Conservation (phyloP, 2,113 vertebrate species). For the Brienomyrus longianalis region DNA sequence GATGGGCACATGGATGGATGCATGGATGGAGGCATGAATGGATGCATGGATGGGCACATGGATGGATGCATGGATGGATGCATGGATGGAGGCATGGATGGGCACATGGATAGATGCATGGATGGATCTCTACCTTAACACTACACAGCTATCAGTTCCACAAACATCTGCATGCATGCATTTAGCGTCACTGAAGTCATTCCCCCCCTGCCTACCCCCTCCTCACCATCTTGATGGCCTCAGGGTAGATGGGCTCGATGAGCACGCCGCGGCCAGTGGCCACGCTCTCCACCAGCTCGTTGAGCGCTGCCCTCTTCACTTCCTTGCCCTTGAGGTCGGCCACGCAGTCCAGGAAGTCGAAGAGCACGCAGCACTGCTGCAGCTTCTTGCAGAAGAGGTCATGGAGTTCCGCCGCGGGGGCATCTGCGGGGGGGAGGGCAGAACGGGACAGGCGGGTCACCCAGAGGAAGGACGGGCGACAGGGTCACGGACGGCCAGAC, state of each 20-base stretch:
- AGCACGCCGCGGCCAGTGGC: constrained; percentile 82
- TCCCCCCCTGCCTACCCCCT: not conserved
- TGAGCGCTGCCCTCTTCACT: constrained; percentile 83
- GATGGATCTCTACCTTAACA: not conserved
- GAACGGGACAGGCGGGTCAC: not conserved
- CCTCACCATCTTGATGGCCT: constrained; percentile 84
- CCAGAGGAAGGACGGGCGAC: not conserved
- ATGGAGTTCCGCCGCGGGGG: constrained; percentile 77
- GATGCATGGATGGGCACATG: not conserved
- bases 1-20: not conserved
- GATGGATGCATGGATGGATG: not conserved
- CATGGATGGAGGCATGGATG: not conserved
- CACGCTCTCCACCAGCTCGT: constrained; percentile 85
- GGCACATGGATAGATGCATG: not conserved
- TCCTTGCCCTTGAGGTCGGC: constrained; percentile 90
- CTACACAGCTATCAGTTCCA: not conserved
- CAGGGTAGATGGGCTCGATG: constrained; percentile 83
- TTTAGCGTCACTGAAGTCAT: not conserved
- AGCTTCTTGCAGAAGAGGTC: constrained; percentile 88
- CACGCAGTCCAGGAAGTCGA: constrained; percentile 89
- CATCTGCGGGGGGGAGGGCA: constrained; percentile 53
- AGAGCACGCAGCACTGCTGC: constrained; percentile 84
- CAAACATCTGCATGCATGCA: not conserved
- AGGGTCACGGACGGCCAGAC: not conserved
- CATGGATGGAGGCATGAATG: not conserved